A percentile compares a stretch with the other conserved stretches of the same genome.
These are phyloP conservation scores for Lithophane socia DNA, from an alignment of 2,888 invertebrate species.

Conservation along the genomic window DNA sequence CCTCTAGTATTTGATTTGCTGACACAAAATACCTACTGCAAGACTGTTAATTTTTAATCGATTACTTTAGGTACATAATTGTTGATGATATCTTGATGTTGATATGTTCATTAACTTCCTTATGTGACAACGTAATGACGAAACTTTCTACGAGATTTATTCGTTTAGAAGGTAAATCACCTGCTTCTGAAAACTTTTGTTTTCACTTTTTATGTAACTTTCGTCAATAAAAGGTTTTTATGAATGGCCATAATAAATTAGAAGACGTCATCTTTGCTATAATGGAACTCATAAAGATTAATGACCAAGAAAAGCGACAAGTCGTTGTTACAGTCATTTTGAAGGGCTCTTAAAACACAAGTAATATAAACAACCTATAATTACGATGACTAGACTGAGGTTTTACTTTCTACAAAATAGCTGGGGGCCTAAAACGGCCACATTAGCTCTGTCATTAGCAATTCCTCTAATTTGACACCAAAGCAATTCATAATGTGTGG, in stretches of 20 bases:
- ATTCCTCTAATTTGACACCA: no score
- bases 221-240: conserved; percentile 20
- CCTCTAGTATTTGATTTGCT: conserved; percentile 70
- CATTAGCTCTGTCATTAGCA: no score
- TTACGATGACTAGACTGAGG: not conserved
- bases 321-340: not conserved
- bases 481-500: no score
- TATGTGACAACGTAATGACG: conserved; percentile 5
- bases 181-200: not conserved
- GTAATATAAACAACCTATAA: not conserved
- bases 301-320: conserved; percentile 8
- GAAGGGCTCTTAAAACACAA: not conserved
- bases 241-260: conserved; percentile 1
- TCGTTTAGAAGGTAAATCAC: not conserved
- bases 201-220: conserved; percentile 39
- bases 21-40: conserved; percentile 48
- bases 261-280: not conserved
- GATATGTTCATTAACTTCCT: conserved; percentile 17
- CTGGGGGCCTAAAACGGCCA: no score
- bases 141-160: conserved; percentile 19
- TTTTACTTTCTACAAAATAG: not conserved
- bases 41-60: conserved; percentile 16
- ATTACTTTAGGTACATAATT: conserved; percentile 22
- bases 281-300: conserved; percentile 31
- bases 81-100: conserved; percentile 3